phyloP scores from a whole-genome alignment of 2,797 vertebrate species.

The Synanceia verrucosa region DNA sequence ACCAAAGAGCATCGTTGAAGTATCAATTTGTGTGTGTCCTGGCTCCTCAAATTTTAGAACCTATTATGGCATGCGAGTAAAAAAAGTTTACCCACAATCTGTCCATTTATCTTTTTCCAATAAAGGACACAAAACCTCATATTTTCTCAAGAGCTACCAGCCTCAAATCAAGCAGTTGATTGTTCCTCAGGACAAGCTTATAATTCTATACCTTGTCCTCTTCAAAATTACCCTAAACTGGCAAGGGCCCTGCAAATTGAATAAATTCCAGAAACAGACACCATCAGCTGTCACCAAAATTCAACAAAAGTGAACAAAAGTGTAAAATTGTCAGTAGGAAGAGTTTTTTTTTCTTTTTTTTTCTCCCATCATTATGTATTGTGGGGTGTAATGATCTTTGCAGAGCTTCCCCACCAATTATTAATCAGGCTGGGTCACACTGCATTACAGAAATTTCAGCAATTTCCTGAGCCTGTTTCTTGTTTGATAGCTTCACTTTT shows the following conservation, averaged over 20 bases:
- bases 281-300: not conserved
- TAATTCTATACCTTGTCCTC: not conserved
- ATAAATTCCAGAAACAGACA: not conserved
- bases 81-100: too few relatives aligned
- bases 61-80: too few relatives aligned
- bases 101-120: too few relatives aligned
- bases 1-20: too few relatives aligned
- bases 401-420: not conserved
- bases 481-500: not conserved
- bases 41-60: too few relatives aligned
- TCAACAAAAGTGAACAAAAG: too few relatives aligned
- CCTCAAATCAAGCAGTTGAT: too few relatives aligned
- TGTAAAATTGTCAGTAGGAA: not conserved
- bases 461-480: not conserved
- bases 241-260: not conserved
- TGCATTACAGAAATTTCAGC: not conserved
- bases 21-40: too few relatives aligned
- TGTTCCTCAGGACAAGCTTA: not conserved
- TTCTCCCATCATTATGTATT: not conserved
- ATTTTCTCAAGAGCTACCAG: too few relatives aligned
- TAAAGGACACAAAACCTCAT: too few relatives aligned
- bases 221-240: not conserved
- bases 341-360: not conserved
- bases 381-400: not conserved
- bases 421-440: not conserved